Conservation (phyloP, 1,140 invertebrate genomes). For the Drosophila quadrilineata region DNA sequence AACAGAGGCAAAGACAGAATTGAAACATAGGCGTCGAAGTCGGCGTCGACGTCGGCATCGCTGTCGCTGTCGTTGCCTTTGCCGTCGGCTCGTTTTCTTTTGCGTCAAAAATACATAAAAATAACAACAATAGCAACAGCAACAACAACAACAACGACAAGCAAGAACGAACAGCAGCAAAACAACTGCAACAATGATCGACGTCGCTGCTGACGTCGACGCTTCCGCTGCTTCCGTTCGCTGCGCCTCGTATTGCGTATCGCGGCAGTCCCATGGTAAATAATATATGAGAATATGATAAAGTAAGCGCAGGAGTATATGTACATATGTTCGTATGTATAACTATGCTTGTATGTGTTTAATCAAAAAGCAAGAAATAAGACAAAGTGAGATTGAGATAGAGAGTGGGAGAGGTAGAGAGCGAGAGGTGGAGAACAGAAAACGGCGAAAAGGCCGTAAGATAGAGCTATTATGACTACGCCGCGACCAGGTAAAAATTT, state of each 20-base stretch:
- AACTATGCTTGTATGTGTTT: conserved; percentile 27
- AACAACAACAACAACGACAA: conserved; percentile 18
- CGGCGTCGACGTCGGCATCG: too few relatives aligned
- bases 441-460: conserved; percentile 36
- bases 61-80: too few relatives aligned
- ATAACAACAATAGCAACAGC: conserved; percentile 14
- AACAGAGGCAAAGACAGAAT: conserved; percentile 8
- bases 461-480: conserved; percentile 74
- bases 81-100: conserved; percentile 46
- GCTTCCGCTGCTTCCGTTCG: conserved; percentile 80
- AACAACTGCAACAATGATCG: conserved; percentile 50
- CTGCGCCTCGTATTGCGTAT: conserved; percentile 33
- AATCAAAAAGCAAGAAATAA: conserved; percentile 1
- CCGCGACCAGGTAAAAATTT: conserved; percentile 77
- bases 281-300: conserved; percentile 38
- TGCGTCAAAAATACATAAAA: conserved; percentile 48
- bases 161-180: conserved; percentile 20
- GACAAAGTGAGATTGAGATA: not conserved
- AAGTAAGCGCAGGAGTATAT: conserved; percentile 15
- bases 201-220: conserved; percentile 47
- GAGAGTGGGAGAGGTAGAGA: too few relatives aligned
- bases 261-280: conserved; percentile 27
- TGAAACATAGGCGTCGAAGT: not conserved
- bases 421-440: too few relatives aligned
- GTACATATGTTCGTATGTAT: not conserved